Percentiles rank a stretch among this genome's conserved stretches.
Evolutionary conservation across 2,113 vertebrate genomes (phyloP).

Genomic region (Leptocoma aspasia): DNA sequence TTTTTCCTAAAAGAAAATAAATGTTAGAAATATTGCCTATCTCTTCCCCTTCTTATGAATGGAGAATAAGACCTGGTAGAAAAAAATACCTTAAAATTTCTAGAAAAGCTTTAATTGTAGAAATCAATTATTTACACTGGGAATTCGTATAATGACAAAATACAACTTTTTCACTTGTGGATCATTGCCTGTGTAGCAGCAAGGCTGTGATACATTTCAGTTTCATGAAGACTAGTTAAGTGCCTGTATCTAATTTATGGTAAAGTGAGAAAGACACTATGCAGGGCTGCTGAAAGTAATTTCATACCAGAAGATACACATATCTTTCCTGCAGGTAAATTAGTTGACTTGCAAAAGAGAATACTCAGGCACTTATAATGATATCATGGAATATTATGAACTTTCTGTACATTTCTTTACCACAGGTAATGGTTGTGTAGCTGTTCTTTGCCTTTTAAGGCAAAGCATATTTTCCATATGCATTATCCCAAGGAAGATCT

Average conservation of each 20-base stretch:
- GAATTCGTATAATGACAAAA: not conserved
- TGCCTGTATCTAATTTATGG: not conserved
- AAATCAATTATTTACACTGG: not conserved
- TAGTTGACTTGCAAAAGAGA: not conserved
- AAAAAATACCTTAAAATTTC: not conserved
- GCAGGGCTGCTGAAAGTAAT: conserved; percentile 31
- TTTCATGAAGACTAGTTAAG: not conserved
- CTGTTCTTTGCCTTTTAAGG: not conserved
- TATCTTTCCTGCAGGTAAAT: not conserved
- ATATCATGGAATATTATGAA: not conserved
- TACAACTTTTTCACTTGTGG: not conserved
- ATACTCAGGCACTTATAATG: not conserved
- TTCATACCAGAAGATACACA: not conserved
- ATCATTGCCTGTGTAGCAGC: not conserved
- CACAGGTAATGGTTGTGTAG: not conserved
- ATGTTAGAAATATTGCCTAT: not conserved
- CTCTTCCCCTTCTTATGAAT: not conserved
- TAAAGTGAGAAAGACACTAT: not conserved
- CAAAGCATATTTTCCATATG: not conserved
- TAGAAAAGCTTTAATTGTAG: not conserved
- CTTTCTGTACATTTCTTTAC: not conserved
- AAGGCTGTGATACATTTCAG: not conserved
- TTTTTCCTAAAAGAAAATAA: not conserved
- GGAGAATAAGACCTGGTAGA: not conserved
- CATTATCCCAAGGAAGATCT: not conserved